Conservation (phyloP, 2,113 vertebrate species). For the Oenanthe melanoleuca region DNA sequence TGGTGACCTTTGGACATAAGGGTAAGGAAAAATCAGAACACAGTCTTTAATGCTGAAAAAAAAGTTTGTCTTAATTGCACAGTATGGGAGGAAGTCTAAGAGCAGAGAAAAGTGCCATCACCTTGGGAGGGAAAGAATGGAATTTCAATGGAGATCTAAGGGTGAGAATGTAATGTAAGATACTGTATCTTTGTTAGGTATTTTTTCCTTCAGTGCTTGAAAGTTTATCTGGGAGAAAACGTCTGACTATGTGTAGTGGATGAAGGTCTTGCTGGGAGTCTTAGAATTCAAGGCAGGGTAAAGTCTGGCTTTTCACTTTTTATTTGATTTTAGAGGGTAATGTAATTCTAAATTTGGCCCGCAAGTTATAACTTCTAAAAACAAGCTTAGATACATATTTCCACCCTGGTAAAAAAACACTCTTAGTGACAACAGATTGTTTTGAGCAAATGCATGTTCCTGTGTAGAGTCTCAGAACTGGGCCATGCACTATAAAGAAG, state of each 20-base stretch:
- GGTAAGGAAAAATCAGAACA: neutral
- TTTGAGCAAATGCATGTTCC: neutral
- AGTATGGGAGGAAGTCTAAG: slow-evolving; percentile 11
- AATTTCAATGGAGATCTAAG: slow-evolving; percentile 21
- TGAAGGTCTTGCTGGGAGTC: neutral
- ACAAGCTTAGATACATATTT: neutral
- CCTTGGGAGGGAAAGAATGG: neutral
- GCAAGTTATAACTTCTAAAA: neutral
- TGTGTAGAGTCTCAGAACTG: neutral
- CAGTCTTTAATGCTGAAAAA: neutral
- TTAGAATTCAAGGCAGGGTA: neutral
- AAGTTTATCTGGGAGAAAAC: slow-evolving; percentile 13
- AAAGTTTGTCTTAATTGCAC: neutral
- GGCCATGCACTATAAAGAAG: neutral
- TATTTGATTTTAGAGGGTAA: neutral
- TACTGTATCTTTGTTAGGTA: neutral
- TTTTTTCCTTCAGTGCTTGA: neutral
- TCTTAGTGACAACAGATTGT: neutral
- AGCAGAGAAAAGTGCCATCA: neutral
- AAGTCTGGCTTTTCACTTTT: neutral
- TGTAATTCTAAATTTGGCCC: neutral
- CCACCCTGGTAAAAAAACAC: neutral
- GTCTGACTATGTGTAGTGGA: neutral
- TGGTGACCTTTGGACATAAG: slow-evolving; percentile 48
- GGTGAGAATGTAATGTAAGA: neutral